Evolutionary conservation across 2,797 vertebrate species (phyloP).

Genomic region (Hoplostethus atlanticus): DNA sequence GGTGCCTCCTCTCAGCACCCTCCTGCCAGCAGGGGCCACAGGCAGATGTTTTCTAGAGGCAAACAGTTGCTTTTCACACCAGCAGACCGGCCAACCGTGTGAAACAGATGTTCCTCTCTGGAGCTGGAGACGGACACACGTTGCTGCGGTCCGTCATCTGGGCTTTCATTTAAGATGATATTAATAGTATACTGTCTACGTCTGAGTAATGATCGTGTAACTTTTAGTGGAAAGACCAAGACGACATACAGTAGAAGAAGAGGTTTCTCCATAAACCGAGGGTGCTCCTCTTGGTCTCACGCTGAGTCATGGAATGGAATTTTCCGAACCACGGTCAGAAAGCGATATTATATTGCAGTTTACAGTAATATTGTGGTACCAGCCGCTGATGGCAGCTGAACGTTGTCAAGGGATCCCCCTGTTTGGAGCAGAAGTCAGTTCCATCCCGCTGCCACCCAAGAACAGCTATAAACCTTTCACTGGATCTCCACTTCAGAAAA

Average conservation of each 20-base stretch:
- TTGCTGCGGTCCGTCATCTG: neutral
- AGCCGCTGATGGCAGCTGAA: slow-evolving; percentile 42
- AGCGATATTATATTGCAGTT: slow-evolving; percentile 59
- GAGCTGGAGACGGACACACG: slow-evolving; percentile 3
- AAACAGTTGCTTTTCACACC: slow-evolving; percentile 73
- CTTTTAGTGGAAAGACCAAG: neutral
- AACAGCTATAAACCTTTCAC: slow-evolving; percentile 30
- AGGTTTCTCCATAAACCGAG: slow-evolving; percentile 21
- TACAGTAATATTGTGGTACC: slow-evolving; percentile 49
- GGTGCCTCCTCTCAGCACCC: slow-evolving; percentile 13
- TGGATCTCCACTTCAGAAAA: slow-evolving; percentile 3
- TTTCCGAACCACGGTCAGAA: slow-evolving; percentile 50
- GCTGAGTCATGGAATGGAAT: slow-evolving; percentile 17
- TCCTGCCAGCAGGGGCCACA: slow-evolving; percentile 8
- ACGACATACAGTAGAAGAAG: neutral
- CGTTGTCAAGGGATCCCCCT: slow-evolving; percentile 46
- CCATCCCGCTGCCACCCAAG: slow-evolving; percentile 32
- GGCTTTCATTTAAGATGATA: slow-evolving; percentile 1
- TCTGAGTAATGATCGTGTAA: neutral
- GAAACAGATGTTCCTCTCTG: slow-evolving; percentile 72
- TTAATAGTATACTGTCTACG: neutral
- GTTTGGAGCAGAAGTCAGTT: slow-evolving; percentile 24
- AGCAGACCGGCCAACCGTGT: slow-evolving; percentile 13
- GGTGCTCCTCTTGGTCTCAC: slow-evolving; percentile 13
- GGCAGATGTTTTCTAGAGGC: slow-evolving; percentile 65